phyloP scores from a whole-genome alignment of 2,113 vertebrate species.

The Columba livia region DNA sequence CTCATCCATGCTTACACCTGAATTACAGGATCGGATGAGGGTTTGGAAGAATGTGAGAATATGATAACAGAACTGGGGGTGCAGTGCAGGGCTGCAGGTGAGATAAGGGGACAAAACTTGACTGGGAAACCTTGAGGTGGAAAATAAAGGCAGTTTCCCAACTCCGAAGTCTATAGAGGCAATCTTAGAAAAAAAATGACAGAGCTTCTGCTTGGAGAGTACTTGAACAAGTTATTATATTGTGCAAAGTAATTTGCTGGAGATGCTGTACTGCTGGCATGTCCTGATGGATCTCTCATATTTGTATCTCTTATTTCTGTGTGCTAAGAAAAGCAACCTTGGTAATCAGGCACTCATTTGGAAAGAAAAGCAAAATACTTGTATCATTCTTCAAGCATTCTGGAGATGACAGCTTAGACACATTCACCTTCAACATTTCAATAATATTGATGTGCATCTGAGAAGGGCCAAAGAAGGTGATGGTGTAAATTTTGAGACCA shows the following conservation, averaged over 20 bases:
- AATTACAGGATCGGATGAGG: rapidly evolving
- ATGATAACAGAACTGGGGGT: neutral
- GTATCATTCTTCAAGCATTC: neutral
- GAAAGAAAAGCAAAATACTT: neutral
- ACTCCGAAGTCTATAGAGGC: neutral
- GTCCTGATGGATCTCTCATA: neutral
- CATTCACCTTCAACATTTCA: neutral
- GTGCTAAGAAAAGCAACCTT: neutral
- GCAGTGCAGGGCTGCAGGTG: neutral
- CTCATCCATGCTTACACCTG: neutral
- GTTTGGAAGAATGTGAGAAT: neutral
- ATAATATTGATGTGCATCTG: neutral
- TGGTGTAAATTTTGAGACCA: neutral
- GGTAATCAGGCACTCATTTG: neutral
- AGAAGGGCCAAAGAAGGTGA: neutral
- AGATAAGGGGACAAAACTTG: neutral
- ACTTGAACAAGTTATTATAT: neutral
- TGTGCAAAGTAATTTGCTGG: neutral
- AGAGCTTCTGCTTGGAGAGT: neutral
- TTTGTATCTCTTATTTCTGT: neutral
- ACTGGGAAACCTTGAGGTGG: neutral
- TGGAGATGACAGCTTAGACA: neutral
- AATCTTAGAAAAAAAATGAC: neutral
- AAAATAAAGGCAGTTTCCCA: neutral
- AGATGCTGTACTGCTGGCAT: neutral